Percentiles rank a stretch among this genome's conserved stretches.
These are phyloP conservation scores for Halichoeres trimaculatus DNA, from an alignment of 2,113 vertebrate genomes.

Conservation along the genomic window DNA sequence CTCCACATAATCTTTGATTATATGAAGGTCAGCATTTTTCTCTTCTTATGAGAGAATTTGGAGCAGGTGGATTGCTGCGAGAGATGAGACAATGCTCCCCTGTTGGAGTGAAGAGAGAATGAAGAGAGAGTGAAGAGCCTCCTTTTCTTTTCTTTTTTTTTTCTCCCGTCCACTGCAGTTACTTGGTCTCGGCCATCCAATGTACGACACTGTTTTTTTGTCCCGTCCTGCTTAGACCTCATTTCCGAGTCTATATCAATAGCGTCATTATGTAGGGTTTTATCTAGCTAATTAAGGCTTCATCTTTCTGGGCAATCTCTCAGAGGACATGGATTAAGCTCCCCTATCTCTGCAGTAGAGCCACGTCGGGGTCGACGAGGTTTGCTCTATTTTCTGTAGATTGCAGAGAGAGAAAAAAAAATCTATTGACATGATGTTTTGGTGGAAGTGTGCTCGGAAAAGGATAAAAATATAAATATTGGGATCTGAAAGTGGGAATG, in stretches of 20 bases:
- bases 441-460: constrained; percentile 4
- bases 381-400: constrained; percentile 31
- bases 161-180: constrained; percentile 5
- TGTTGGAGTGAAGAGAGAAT: constrained; percentile 36
- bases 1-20: constrained; percentile 78
- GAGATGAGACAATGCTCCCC: constrained; percentile 52
- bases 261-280: constrained; percentile 75
- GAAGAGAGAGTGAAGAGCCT: constrained; percentile 29
- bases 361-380: constrained; percentile 48
- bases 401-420: background rate
- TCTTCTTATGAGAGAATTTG: constrained; percentile 73
- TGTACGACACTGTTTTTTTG: constrained; percentile 24
- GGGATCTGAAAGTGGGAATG: background rate
- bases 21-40: constrained; percentile 79
- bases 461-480: constrained; percentile 12
- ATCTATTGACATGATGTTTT: background rate
- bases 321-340: constrained; percentile 79
- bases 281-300: constrained; percentile 83
- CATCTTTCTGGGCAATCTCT: constrained; percentile 81
- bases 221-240: constrained; percentile 61
- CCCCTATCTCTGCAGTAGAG: constrained; percentile 67
- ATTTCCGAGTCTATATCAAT: constrained; percentile 76
- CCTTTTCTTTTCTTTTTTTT: too few species aligned
- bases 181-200: constrained; percentile 42
- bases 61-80: constrained; percentile 72